Conservation (phyloP, 2,888 invertebrate species). For the Cosmia trapezina region DNA sequence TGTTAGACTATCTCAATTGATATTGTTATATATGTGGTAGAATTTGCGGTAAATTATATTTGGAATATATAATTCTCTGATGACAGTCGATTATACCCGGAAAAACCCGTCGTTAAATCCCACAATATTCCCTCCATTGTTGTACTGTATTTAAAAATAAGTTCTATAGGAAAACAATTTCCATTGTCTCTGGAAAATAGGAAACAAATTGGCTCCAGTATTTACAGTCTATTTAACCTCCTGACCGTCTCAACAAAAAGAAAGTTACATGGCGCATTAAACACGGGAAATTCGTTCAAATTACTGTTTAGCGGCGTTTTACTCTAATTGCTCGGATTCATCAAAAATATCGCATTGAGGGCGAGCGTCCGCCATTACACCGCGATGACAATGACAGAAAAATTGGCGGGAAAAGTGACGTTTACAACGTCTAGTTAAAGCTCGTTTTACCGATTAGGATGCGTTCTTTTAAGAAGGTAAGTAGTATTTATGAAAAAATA, state of each 20-base stretch:
- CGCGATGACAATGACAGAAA: constrained; percentile 80
- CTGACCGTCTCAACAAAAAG: constrained; percentile 80
- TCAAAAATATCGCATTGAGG: constrained; percentile 80
- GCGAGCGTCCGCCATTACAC: constrained; percentile 76
- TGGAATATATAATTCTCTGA: not conserved
- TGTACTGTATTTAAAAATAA: constrained; percentile 48
- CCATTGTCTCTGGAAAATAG: constrained; percentile 58
- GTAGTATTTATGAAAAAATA: not conserved
- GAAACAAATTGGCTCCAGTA: constrained; percentile 65
- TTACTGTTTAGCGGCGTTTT: constrained; percentile 86
- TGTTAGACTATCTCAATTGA: not conserved
- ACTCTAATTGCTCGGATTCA: constrained; percentile 86
- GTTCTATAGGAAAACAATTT: constrained; percentile 44
- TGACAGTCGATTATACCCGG: not conserved
- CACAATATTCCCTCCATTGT: constrained; percentile 44
- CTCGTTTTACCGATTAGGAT: constrained; percentile 23
- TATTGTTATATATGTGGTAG: not conserved
- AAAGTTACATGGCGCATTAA: constrained; percentile 87
- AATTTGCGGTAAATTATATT: not conserved
- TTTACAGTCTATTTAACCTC: constrained; percentile 88
- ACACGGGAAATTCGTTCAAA: constrained; percentile 85
- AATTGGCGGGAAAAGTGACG: constrained; percentile 80
- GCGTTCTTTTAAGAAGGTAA: constrained; percentile 13
- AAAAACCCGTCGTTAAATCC: constrained; percentile 3
- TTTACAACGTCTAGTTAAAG: constrained; percentile 53